Evolutionary conservation across 2,113 vertebrate genomes (phyloP).

Genomic region (Pelmatolapia mariae): DNA sequence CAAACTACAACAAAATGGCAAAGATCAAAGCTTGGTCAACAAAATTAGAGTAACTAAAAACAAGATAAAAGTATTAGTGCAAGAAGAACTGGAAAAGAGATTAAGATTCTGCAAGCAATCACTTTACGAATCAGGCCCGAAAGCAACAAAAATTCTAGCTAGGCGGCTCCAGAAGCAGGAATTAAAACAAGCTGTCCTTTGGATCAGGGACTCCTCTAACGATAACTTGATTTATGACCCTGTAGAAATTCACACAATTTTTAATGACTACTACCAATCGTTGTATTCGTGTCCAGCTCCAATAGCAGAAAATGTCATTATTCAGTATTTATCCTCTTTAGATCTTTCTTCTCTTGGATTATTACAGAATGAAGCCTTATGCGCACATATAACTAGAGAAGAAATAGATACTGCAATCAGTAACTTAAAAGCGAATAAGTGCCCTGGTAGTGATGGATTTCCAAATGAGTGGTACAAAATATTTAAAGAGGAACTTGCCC

Average conservation of each 20-base stretch:
- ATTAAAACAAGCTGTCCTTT: neutral
- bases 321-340: neutral
- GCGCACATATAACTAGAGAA: neutral
- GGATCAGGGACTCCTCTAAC: neutral
- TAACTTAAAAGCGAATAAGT: neutral
- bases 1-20: too few relatives aligned
- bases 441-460: neutral
- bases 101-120: neutral
- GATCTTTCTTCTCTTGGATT: neutral
- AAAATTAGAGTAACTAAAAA: too few relatives aligned
- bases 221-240: neutral
- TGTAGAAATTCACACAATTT: neutral
- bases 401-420: neutral
- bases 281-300: neutral
- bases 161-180: neutral
- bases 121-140: neutral
- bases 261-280: neutral
- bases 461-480: neutral
- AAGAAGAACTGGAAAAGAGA: neutral
- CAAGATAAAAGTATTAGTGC: neutral
- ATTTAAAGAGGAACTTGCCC: neutral
- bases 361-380: neutral
- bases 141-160: neutral
- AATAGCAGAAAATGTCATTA: neutral
- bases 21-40: too few relatives aligned